Conservation (phyloP, 2,113 vertebrate genomes). For the Jaculus jaculus region DNA sequence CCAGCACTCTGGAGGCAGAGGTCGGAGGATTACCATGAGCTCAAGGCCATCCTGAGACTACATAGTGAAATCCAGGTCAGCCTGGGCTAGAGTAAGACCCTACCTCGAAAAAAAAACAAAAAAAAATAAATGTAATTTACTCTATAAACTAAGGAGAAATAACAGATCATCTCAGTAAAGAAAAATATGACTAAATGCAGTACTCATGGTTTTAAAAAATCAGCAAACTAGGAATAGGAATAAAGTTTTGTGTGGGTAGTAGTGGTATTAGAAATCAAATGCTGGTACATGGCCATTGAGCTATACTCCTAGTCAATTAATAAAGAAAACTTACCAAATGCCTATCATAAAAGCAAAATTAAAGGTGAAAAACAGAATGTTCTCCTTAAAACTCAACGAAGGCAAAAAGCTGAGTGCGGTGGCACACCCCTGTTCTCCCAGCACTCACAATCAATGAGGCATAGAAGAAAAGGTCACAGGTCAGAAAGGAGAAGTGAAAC, state of each 20-base stretch:
- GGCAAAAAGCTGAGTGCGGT: neutral
- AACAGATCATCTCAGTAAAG: neutral
- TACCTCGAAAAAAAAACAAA: too few relatives aligned
- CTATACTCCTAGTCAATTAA: neutral
- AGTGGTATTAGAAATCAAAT: neutral
- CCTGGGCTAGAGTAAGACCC: too few relatives aligned
- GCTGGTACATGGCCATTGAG: neutral
- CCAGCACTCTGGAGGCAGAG: too few relatives aligned
- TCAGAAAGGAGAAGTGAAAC: neutral
- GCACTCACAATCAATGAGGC: neutral
- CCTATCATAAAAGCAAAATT: neutral
- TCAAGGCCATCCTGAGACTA: too few relatives aligned
- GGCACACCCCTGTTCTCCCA: neutral
- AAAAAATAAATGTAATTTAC: too few relatives aligned
- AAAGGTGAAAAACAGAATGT: neutral
- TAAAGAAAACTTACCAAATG: neutral
- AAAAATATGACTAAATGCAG: neutral
- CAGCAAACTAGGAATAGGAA: neutral
- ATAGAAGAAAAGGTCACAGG: neutral
- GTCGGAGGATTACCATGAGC: too few relatives aligned
- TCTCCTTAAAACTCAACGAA: neutral
- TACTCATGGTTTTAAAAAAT: neutral
- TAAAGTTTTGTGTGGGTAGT: neutral
- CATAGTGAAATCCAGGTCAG: too few relatives aligned
- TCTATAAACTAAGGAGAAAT: neutral